Evolutionary conservation across 2,888 invertebrate genomes (phyloP), one percentile per base, ranked within the genome.

Genomic region (Epicampocera succincta): DNA sequence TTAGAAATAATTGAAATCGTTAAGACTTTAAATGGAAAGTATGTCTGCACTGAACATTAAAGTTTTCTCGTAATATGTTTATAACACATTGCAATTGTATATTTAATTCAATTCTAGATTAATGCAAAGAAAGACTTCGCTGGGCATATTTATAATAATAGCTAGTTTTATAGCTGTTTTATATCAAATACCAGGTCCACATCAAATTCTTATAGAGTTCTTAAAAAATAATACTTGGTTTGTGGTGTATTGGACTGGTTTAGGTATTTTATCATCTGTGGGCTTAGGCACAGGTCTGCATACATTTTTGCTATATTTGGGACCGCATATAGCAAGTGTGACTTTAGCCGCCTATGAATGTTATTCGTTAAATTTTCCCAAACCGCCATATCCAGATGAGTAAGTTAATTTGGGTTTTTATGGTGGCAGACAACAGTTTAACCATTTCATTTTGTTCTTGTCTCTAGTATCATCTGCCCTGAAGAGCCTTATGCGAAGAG

Each of bases 341-440:
- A 99, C 99, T 3, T 92, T 99, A 88, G 99, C 99, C 15, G 99
- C 98, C 0, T 99, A 98, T 91, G 99, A 99, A 91, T 99, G 99
- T 91, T 96, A 96, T 61, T 94, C 96, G 25, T 93, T 99, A 42
- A 95, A 98, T 91, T 99, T 99, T 90, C 99, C 99, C 0, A 95
- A 96, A 87, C 99, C 99, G 60, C 99, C 99, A 0, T 99, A 99
- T 92, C 99, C 99, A 21, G 97, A 98, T 89, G 96, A 98, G 96
- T 97, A 90, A 94, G 94, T 92, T 74, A 38, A 48, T 44, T 25
- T 19, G 0, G 6, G 8, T 33, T 25, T 48, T 29, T 56, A 54
- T 44, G 12, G 38, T 21, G 56, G 21, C 12, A 17, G n/a, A 4
- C 21, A 50, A 8, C 46, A 17, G 33, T 33, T 46, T 25, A 52